Base-by-base conservation (phyloP, 2,888 invertebrate species). In the Leucophenga montana region DNA sequence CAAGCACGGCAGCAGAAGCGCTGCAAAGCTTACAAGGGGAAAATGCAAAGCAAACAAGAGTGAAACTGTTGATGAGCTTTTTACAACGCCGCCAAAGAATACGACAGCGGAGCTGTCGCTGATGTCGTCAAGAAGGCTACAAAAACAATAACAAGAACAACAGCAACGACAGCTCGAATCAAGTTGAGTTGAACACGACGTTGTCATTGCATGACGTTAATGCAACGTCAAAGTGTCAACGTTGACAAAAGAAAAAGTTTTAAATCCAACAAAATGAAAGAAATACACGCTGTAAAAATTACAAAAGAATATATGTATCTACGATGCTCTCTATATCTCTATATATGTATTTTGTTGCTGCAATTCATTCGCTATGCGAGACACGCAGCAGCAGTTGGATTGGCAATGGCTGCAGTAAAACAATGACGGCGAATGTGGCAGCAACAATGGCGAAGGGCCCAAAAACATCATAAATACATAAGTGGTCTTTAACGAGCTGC, bases 41-140 rank as follows among this genome's bases (percentile, higher is more conserved):
- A 54, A 54, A 54, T 13, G 20, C 54, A 54, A 54, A 54, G 18
- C 11, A 54, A 62, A 64, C 39, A 46, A 71, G 69, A 70, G 71
- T 44, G 66, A 73, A 80, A 73, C 79, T 72, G 82, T 73, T 80
- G 80, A 84, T 76, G 84, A 75, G 77, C 78, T 69, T 77, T 84
- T 83, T 84, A 81, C 78, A 61, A 61, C 61, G 44, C 39, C 61
- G 27, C 13, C 61, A 16, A 44, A 13, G 61, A 44, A 9, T 20
- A 20, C 33, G 59, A n/a, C 31, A 57, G 8, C 8, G 3, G 39
- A 39, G 16, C 50, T 50, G 50, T 50, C 50, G 50, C 50, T 64
- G 39, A 66, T 53, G 65, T 6, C 13, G 18, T n/a, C 27, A 50
- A 3, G 6, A 50, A 27, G 8, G 20, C 14, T 44, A 44, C 44